Percentiles rank a stretch among this genome's conserved stretches.
Conservation (phyloP, 2,888 invertebrate genomes). For the Crocallis elinguaria region DNA sequence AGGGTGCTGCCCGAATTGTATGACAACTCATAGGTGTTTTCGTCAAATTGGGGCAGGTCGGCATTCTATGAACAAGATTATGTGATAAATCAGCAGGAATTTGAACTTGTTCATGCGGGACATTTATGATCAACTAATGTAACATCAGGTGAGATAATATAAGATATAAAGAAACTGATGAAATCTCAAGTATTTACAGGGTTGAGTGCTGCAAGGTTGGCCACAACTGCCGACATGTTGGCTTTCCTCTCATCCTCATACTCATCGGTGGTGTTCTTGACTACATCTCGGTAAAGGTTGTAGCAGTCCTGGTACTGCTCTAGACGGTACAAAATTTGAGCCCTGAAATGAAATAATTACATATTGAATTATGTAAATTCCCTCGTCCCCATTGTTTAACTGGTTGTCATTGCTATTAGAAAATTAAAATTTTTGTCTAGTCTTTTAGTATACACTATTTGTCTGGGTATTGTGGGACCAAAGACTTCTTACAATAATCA, state of each 20-base stretch:
- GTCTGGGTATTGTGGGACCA: too few species aligned
- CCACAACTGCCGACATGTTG: slow-evolving; percentile 96
- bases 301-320: slow-evolving; percentile 95
- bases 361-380: too few species aligned
- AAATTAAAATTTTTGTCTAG: too few species aligned
- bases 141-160: too few species aligned
- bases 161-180: too few species aligned
- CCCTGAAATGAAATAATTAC: slow-evolving; percentile 68
- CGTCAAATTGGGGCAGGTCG: slow-evolving; percentile 71
- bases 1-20: slow-evolving; percentile 96
- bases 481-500: too few species aligned
- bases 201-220: slow-evolving; percentile 88
- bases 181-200: slow-evolving; percentile 84
- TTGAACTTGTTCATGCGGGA: too few species aligned
- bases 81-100: too few species aligned
- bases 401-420: too few species aligned
- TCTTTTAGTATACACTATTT: too few species aligned
- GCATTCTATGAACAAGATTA: slow-evolving; percentile 49
- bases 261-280: slow-evolving; percentile 96
- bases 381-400: too few species aligned
- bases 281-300: slow-evolving; percentile 92
- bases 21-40: slow-evolving; percentile 93
- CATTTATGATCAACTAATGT: too few species aligned
- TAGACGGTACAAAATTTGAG: slow-evolving; percentile 94
- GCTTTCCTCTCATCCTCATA: slow-evolving; percentile 98